These are phyloP conservation scores for Rhynchopsitta pachyrhyncha DNA, from an alignment of 2,113 vertebrate genomes.

Conservation along the genomic window DNA sequence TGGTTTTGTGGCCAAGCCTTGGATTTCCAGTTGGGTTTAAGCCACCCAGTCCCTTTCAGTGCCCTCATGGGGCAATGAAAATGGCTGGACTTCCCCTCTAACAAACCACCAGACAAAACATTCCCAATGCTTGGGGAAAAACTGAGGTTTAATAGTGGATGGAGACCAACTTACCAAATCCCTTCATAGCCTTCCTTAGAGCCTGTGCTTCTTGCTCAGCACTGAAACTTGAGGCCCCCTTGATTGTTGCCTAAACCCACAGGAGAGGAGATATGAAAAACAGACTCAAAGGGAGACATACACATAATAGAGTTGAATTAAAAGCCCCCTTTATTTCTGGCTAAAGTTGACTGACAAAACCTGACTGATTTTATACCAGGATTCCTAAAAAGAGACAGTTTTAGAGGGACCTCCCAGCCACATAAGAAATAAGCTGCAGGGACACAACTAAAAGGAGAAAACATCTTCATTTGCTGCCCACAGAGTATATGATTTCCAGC, in stretches of 20 bases:
- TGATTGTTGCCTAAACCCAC: conserved; percentile 77
- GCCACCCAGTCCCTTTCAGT: neutral
- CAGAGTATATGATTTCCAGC: neutral
- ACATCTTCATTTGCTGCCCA: neutral
- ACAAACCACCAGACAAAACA: neutral
- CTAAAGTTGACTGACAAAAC: neutral
- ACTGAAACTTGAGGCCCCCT: conserved; percentile 79
- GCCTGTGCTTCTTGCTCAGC: conserved; percentile 81
- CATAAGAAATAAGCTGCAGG: neutral
- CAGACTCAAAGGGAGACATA: neutral
- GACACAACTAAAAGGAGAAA: neutral
- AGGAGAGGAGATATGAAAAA: neutral
- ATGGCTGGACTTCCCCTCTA: neutral
- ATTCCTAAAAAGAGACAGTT: neutral
- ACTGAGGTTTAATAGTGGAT: neutral
- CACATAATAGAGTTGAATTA: neutral
- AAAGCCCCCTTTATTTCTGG: neutral
- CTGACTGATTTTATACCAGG: neutral
- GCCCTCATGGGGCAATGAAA: neutral
- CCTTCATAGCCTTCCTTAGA: conserved; percentile 92
- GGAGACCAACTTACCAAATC: conserved; percentile 80
- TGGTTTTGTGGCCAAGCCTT: neutral
- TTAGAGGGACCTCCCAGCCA: neutral
- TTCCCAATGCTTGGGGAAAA: neutral
- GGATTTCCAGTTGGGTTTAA: neutral